Conservation (phyloP, 2,797 vertebrate species). For the Cichlasoma orientale region DNA sequence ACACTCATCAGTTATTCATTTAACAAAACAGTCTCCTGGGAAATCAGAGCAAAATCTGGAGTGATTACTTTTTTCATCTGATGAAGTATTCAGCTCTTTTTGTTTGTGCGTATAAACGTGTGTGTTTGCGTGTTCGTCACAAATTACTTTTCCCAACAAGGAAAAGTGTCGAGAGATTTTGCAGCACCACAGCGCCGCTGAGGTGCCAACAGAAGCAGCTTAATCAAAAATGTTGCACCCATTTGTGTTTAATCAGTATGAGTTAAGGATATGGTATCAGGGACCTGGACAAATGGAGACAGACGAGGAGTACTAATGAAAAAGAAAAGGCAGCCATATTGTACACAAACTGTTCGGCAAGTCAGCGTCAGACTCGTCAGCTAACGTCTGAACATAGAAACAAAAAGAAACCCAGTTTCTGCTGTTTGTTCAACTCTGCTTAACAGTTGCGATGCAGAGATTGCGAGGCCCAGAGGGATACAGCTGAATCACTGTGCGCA, state of each 20-base stretch:
- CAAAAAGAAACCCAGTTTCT: fast-evolving
- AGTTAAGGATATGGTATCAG: background rate
- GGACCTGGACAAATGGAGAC: background rate
- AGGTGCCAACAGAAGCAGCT: background rate
- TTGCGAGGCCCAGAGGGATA: too few relatives aligned
- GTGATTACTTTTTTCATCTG: constrained; percentile 3
- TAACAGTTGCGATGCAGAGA: background rate
- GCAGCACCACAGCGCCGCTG: background rate
- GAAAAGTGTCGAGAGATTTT: background rate
- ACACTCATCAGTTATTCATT: too few relatives aligned
- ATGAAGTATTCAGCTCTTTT: background rate
- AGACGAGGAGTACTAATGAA: background rate
- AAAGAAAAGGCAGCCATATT: background rate
- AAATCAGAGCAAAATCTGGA: constrained; percentile 32
- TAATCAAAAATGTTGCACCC: background rate
- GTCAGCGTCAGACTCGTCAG: constrained; percentile 14
- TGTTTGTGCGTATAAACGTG: too few relatives aligned
- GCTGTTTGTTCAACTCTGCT: background rate
- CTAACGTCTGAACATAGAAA: too few relatives aligned
- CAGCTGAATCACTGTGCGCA: too few relatives aligned
- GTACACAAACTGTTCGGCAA: constrained; percentile 2
- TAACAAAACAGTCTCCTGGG: background rate
- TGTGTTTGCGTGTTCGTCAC: background rate
- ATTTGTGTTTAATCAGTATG: background rate
- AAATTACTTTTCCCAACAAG: too few relatives aligned